Base-by-base conservation (phyloP, 2,888 invertebrate species). In the Archaeoteleia sp. region DNA sequence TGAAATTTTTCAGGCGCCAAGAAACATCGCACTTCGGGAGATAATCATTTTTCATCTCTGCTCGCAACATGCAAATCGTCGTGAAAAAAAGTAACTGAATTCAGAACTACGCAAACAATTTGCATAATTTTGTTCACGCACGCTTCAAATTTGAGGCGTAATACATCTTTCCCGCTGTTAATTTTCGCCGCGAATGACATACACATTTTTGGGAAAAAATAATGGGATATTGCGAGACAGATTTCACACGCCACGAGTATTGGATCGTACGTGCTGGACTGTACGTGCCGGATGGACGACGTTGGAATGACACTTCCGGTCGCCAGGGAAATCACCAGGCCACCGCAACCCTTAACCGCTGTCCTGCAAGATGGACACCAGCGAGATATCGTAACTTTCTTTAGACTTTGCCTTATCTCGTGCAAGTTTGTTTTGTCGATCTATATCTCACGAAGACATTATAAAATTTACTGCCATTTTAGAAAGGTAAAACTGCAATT, bases 311-410 rank as follows among this genome's bases (percentile, higher is more conserved):
- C 69, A 70, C 65, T 72, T 73, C 71, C 70, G 69, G 67, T 72
- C 75, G 70, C 74, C 61, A 71, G 75, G 73, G 74, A 74, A 76
- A 76, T 74, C 74, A 74, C 63, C 61, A 70, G 71, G 58, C 48
- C 55, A 62, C 71, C 71, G 63, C 74, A 72, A 72, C 69, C 72
- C 71, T 67, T 71, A 62, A 71, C 71, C 70, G 49, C 68, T 63
- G 67, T 70, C 69, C 72, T 67, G 54, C 58, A 55, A 65, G 70
- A 63, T 65, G 68, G 71, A 72, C 70, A 70, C 68, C 58, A 54
- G 48, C 58, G 62, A 67, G 71, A 73, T 73, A 67, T 62, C 65
- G 62, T 61, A 73, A 73, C 67, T 71, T 70, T 70, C 67, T 71
- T 69, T 69, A 55, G 68, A 53, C 63, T 68, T 58, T 39, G 51